phyloP scores from a whole-genome alignment of 2,797 vertebrate species.

The Macroramphosus scolopax region DNA sequence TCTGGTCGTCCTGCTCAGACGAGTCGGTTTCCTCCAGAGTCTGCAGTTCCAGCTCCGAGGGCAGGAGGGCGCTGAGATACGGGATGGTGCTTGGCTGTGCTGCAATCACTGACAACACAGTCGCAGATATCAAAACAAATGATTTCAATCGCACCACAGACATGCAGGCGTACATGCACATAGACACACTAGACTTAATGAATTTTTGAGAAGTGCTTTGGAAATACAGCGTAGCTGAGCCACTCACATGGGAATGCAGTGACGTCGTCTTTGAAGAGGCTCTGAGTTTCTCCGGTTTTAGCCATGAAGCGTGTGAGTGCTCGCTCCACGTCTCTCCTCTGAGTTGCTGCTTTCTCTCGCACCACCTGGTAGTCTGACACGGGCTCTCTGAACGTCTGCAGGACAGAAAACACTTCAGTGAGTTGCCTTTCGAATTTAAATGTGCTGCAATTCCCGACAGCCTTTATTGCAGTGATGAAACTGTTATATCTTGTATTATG shows the following conservation, averaged over 20 bases:
- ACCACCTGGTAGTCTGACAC: slow-evolving; percentile 95
- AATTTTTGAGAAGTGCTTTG: too few species aligned
- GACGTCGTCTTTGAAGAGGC: slow-evolving; percentile 95
- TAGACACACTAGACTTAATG: too few species aligned
- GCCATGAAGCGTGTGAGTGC: slow-evolving; percentile 98
- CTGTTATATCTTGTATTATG: too few species aligned
- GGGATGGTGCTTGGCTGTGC: slow-evolving; percentile 88
- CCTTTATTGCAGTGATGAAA: too few species aligned
- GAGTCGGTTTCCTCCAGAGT: slow-evolving; percentile 97
- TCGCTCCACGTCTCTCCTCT: slow-evolving; percentile 92
- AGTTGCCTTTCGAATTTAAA: too few species aligned
- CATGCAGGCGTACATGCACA: too few species aligned
- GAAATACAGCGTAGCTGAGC: too few species aligned
- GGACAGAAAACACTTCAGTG: neutral
- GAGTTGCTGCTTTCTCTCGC: slow-evolving; percentile 93
- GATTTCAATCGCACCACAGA: too few species aligned
- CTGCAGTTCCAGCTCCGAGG: slow-evolving; percentile 95
- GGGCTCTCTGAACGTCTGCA: slow-evolving; percentile 92
- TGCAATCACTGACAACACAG: slow-evolving; percentile 85
- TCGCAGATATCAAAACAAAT: neutral
- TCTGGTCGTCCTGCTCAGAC: slow-evolving; percentile 97
- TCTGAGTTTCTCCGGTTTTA: slow-evolving; percentile 96
- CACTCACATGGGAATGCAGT: slow-evolving; percentile 89
- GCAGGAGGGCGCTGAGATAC: slow-evolving; percentile 93
- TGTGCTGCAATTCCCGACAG: too few species aligned